Conservation (phyloP, 2,113 vertebrate genomes). For the Pachycephala philippinensis region DNA sequence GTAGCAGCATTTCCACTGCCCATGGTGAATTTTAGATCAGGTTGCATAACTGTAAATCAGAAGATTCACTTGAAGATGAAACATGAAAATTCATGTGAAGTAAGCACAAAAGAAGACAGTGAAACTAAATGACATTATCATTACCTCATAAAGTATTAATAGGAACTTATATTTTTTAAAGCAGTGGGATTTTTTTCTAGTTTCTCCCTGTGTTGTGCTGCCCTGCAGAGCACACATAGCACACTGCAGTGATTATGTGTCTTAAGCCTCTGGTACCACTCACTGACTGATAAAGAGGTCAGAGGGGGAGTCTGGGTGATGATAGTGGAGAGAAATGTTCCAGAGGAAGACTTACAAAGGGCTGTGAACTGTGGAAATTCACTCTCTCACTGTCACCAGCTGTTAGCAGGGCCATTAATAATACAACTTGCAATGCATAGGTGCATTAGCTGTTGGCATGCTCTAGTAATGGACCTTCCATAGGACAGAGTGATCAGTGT, state of each 20-base stretch:
- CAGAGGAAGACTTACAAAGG: conserved; percentile 52
- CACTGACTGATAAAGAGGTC: conserved; percentile 69
- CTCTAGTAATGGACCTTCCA: not conserved
- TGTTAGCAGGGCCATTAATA: conserved; percentile 54
- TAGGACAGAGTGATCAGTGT: not conserved
- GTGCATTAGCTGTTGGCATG: conserved; percentile 10
- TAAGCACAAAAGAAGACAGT: not conserved
- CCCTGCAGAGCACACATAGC: not conserved
- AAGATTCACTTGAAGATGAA: not conserved
- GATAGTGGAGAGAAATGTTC: conserved; percentile 64
- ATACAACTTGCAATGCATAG: not conserved
- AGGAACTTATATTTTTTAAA: not conserved
- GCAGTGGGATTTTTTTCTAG: not conserved
- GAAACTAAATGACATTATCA: not conserved
- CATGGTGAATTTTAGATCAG: not conserved
- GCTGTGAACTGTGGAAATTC: conserved; percentile 63
- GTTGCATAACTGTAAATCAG: not conserved
- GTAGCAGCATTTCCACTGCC: not conserved
- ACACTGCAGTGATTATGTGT: conserved; percentile 1
- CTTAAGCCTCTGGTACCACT: conserved; percentile 66
- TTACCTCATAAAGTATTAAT: not conserved
- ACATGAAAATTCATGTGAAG: not conserved
- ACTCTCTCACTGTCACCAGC: conserved; percentile 56
- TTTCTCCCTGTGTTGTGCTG: not conserved
- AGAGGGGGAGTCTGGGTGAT: conserved; percentile 55